Base-by-base conservation (phyloP, 2,113 vertebrate genomes). In the Octodon degus region DNA sequence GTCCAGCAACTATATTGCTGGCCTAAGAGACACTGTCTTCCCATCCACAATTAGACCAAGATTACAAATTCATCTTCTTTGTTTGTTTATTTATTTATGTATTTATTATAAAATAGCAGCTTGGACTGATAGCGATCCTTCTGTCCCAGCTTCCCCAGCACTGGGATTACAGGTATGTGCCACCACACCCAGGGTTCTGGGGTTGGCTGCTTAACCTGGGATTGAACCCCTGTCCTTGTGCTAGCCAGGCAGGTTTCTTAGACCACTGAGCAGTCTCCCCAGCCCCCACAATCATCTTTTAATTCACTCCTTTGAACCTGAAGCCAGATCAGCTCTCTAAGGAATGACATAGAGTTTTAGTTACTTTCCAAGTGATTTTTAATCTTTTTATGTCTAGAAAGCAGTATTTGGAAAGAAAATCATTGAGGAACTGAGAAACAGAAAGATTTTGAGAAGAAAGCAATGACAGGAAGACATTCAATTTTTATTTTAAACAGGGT, bases 341-440 rank as follows among this genome's bases (percentile, higher is more conserved):
- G 68, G 40, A 95, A 68, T 93, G 12, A 16, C 27, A 0, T 5
- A 60, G 47, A 4, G 25, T 89, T 91, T 91, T 50, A 27, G 19
- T 91, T 86, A 34, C 16, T 50, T 89, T 94, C 86, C 34, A 65
- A 47, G 40, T 72, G 70, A 50, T 74, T 96, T 92, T 93, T 76
- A 92, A 60, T 5, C 0, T 85, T 34, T 76, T 89, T 24, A 47
- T 67, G 12, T 76, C 22, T 86, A 22, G 25, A 63, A 92, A 67
- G 80, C 3, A 70, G 17, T 72, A 30, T 95, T 80, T 58, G 40
- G 50, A 62, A 67, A 89, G 62, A 86, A 89, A 90, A 81, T 83
- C 25, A 85, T n/a, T 1, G 2, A 76, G 14, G 37, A 40, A 81
- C 37, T 34, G 17, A 95, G 84, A 89, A 79, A 60, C 58, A 30